Evolutionary conservation across 2,797 vertebrate species (phyloP).

Genomic region (Alectoris magna): DNA sequence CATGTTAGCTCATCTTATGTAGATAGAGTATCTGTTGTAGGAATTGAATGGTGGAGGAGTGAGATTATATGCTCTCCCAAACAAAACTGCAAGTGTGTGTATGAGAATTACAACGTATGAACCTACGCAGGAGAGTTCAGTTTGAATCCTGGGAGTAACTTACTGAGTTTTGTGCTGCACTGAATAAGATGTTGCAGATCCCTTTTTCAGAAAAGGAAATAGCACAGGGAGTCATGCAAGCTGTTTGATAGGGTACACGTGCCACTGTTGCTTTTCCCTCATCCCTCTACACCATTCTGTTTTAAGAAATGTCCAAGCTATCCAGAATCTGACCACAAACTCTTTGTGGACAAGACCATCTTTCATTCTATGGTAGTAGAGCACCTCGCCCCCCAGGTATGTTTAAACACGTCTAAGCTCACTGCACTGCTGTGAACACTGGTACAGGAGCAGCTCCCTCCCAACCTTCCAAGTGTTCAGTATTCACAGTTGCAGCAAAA

Average conservation of each 20-base stretch:
- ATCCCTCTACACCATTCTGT: neutral
- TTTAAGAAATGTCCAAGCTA: neutral
- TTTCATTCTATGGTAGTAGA: neutral
- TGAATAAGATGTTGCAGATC: neutral
- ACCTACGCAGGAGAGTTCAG: neutral
- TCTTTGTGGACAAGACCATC: neutral
- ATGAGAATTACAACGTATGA: neutral
- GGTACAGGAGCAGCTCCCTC: neutral
- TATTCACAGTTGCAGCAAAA: neutral
- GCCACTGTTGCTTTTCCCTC: neutral
- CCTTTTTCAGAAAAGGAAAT: conserved; percentile 2
- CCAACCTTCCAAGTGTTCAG: neutral
- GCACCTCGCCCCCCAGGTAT: neutral
- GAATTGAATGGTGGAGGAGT: neutral
- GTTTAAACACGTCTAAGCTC: neutral
- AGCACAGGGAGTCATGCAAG: neutral
- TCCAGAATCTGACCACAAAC: neutral
- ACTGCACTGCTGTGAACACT: neutral
- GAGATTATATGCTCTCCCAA: neutral
- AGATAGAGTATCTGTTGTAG: neutral
- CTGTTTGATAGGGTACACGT: neutral
- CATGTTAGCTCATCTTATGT: neutral
- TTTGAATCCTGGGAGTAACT: neutral
- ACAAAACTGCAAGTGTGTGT: neutral
- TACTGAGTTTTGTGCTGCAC: neutral